Evolutionary conservation across 1,140 invertebrate species (phyloP), one percentile per base, ranked within the genome.

Genomic region (Cyclina sinensis): DNA sequence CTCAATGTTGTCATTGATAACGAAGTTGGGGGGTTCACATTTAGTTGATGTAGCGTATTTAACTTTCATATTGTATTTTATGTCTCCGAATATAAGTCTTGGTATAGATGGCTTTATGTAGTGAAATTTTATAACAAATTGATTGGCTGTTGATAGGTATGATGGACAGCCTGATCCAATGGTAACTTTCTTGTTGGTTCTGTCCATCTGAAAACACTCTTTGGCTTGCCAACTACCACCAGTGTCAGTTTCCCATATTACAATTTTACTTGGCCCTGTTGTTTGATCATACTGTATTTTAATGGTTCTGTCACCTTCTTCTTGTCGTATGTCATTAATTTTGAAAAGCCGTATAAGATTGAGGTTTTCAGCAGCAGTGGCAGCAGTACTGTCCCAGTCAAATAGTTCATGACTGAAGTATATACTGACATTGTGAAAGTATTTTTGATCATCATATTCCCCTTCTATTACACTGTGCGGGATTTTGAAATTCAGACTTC

Each of bases 361-460:
- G 14, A 89, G 48, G 68, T 88, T 68, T 59, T 90, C 85, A 3
- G 35, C 57, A 43, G 57, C 82, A 1, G 43, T 54, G 14, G 14
- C 30, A 37, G 32, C 18, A 21, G 24, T 18, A n/a, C 21, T 79
- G 14, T 48, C 46, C 62, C 48, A 86, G 70, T 92, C 90, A 59
- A 92, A 90, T 21, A 89, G 39, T n/a, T 89, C 76, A 48, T 92
- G 90, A 86, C 92, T 90, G 54, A 92, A 89, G 65, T 92, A 94
- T 0, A 93, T 89, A 48, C 91, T 93, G n/a, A 93, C 92, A 54
- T 92, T 91, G 24, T 91, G 30, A 81, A 94, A 94, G 74, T 94
- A 94, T n/a, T 91, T 81, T 62, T 92, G 79, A 68, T 94, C 93
- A 57, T 94, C 85, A 78, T 90, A 94, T 54, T 90, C 82, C n/a